Percentiles rank a stretch among this genome's conserved stretches.
phyloP scores from a whole-genome alignment of 2,888 invertebrate species.

The Entomobrya multifasciata region DNA sequence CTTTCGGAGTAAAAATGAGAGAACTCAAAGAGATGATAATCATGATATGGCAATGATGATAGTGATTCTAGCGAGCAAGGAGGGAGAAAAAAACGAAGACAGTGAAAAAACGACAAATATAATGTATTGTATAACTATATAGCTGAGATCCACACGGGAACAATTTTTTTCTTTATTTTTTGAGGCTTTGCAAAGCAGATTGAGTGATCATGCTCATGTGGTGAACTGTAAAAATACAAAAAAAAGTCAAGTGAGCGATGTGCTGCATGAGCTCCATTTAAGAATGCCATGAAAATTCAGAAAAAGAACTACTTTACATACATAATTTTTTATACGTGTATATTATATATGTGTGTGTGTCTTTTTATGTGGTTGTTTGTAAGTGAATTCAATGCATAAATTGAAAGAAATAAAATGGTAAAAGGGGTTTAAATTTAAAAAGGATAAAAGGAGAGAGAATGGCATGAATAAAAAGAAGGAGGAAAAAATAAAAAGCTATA shows the following conservation, averaged over 20 bases:
- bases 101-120: conserved; percentile 42
- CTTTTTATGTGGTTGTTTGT: conserved; percentile 41
- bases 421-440: neutral
- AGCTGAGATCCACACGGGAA: too few species aligned
- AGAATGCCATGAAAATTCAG: conserved; percentile 28
- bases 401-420: conserved; percentile 48
- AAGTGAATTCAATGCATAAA: conserved; percentile 63
- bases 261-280: conserved; percentile 45
- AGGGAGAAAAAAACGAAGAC: conserved; percentile 10
- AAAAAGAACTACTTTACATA: conserved; percentile 38
- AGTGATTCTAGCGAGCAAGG: too few species aligned
- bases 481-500: conserved; percentile 51
- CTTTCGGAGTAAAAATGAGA: conserved; percentile 54
- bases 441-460: neutral
- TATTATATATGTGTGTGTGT: too few species aligned
- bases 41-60: conserved; percentile 14
- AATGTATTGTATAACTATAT: too few species aligned
- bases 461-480: too few species aligned
- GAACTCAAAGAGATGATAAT: conserved; percentile 13
- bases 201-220: conserved; percentile 27
- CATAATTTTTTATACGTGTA: conserved; percentile 42
- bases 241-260: conserved; percentile 54
- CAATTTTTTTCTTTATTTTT: too few species aligned
- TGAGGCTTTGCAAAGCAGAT: neutral
- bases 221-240: conserved; percentile 52